These are phyloP conservation scores for Nerophis lumbriciformis DNA, from an alignment of 2,113 vertebrate genomes.

Conservation along the genomic window DNA sequence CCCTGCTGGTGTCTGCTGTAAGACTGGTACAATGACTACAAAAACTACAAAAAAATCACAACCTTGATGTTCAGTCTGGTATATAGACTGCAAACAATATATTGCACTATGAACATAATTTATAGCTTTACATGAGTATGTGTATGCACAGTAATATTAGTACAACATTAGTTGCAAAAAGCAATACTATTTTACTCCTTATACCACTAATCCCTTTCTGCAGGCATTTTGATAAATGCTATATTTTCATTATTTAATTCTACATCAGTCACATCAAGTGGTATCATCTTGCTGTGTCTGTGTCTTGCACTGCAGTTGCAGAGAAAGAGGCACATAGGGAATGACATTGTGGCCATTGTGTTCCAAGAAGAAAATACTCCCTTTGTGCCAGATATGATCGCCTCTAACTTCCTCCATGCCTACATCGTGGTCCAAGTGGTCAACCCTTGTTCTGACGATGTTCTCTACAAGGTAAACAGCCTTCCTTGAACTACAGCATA, in stretches of 20 bases:
- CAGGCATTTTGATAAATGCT: too few relatives aligned
- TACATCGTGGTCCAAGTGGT: conserved; percentile 92
- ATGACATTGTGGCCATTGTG: conserved; percentile 93
- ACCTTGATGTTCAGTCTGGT: too few relatives aligned
- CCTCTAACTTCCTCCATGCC: conserved; percentile 94
- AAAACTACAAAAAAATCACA: too few relatives aligned
- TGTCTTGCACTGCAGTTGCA: conserved; percentile 77
- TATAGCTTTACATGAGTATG: not conserved
- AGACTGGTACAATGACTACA: not conserved
- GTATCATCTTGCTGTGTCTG: not conserved
- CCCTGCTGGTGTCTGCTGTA: conserved; percentile 34
- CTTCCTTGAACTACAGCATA: too few relatives aligned
- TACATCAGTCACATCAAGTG: not conserved
- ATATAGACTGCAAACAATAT: too few relatives aligned
- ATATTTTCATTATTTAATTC: not conserved
- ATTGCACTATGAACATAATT: not conserved
- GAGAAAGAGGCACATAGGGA: conserved; percentile 96
- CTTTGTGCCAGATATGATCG: conserved; percentile 98
- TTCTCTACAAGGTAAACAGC: conserved; percentile 85
- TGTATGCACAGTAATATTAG: not conserved
- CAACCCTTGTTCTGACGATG: conserved; percentile 71
- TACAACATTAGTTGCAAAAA: too few relatives aligned
- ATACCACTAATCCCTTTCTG: too few relatives aligned
- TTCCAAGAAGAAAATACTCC: conserved; percentile 98
- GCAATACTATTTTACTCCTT: too few relatives aligned